Conservation (phyloP, 2,888 invertebrate genomes). For the Plagodis pulveraria region DNA sequence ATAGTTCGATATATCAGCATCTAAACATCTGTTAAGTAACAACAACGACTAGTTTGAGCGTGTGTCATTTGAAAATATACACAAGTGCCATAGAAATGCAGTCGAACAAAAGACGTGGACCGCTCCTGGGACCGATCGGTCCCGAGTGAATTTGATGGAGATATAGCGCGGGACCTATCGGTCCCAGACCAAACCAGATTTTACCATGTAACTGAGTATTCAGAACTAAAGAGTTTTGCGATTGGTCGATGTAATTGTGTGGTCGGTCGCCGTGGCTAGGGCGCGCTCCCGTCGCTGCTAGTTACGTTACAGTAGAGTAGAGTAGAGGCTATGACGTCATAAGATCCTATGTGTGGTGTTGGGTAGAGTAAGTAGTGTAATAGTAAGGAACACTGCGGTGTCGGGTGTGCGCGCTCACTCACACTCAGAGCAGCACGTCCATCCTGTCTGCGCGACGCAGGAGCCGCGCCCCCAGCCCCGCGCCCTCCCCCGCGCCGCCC, state of each 20-base stretch:
- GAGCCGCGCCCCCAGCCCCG: slow-evolving; percentile 57
- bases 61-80: no score
- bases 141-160: no score
- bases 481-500: slow-evolving; percentile 2
- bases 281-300: not conserved
- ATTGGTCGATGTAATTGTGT: not conserved
- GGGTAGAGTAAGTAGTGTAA: not conserved
- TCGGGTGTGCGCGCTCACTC: slow-evolving; percentile 4
- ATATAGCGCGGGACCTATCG: no score
- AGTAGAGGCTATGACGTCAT: not conserved
- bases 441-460: slow-evolving; percentile 75
- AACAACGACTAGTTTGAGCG: no score
- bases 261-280: not conserved
- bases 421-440: slow-evolving; percentile 73
- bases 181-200: no score
- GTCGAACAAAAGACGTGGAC: no score
- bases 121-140: no score
- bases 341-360: slow-evolving; percentile 2
- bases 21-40: no score
- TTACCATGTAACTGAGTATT: no score
- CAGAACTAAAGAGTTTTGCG: no score
- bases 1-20: no score
- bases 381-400: slow-evolving; percentile 2
- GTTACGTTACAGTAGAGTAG: not conserved
- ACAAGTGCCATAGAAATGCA: no score